Base-by-base conservation (phyloP, 2,888 invertebrate genomes). In the Tipula vernalis region DNA sequence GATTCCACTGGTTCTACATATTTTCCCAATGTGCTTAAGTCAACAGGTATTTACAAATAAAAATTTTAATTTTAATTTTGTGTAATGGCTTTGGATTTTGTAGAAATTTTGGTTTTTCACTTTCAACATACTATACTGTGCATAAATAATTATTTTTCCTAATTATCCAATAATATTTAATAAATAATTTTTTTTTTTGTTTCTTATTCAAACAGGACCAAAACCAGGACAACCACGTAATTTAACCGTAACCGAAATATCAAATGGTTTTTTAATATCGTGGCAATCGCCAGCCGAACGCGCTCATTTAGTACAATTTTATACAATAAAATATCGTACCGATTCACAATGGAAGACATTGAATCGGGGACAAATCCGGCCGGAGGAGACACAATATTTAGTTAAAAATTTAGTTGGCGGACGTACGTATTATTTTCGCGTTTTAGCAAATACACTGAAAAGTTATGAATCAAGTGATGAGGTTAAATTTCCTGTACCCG, bases 331-430 rank as follows among this genome's bases (percentile, higher is more conserved):
- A 92, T 98, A 97, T 92, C 95, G 96, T 90, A 96, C 96, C 86
- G 97, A 97, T 91, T 96, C 96, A 88, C 95, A 95, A 89, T 97
- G 97, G 96, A 97, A 96, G 92, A 96, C 95, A 87, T 93, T 97
- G 89, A 97, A 97, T 92, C 95, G 96, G 89, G 97, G 96, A 88
- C 95, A 95, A 91, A 97, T 98, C 90, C 94, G 97, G 88, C 96
- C 97, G 13, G 97, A 97, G 92, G 97, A 97, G 92, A 97, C 96
- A 89, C 96, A 96, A 91, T 98, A 96, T 93, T 93, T 97, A 96
- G 97, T 97, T 89, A 97, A 97, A 93, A 97, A 97, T 92, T 93
- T 98, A 92, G 96, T 97, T 89, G 97, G 97, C 89, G 97, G 97
- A 87, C 95, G 96, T 89, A 97, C 97, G 88, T 98, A 98, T 93